Conservation (phyloP, 2,888 invertebrate species). For the Nephrotoma flavescens region DNA sequence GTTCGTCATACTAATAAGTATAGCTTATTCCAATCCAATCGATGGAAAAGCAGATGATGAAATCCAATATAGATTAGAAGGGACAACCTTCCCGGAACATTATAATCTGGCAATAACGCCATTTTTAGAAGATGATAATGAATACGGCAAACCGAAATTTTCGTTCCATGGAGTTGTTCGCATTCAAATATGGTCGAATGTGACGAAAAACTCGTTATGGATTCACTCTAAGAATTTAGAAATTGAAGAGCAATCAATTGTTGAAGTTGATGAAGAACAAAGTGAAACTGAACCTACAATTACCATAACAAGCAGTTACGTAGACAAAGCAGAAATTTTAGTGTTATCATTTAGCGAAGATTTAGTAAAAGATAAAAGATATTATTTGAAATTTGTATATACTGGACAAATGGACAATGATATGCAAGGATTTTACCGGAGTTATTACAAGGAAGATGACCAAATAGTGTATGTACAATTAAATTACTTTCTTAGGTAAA, state of each 20-base stretch:
- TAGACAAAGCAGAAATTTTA: neutral
- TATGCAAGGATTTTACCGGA: constrained; percentile 37
- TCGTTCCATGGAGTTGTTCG: constrained; percentile 26
- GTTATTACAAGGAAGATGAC: constrained; percentile 27
- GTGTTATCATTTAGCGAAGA: constrained; percentile 16
- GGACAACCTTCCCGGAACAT: constrained; percentile 33
- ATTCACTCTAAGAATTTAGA: constrained; percentile 36
- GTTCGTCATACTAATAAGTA: neutral
- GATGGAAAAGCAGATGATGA: neutral
- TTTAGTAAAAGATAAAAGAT: constrained; percentile 24
- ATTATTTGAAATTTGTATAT: constrained; percentile 35
- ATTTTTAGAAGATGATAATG: constrained; percentile 24
- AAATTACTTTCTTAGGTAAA: neutral
- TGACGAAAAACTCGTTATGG: constrained; percentile 27
- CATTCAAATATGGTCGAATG: constrained; percentile 34
- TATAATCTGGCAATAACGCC: constrained; percentile 40
- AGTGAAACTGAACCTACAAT: neutral
- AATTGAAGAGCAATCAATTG: constrained; percentile 6
- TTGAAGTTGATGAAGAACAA: no score
- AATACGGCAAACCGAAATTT: constrained; percentile 16
- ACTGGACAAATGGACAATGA: constrained; percentile 36
- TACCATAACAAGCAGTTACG: neutral
- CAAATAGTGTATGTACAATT: neutral
- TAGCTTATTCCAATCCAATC: neutral
- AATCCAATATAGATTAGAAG: constrained; percentile 17